Percentiles rank a stretch among this genome's conserved stretches.
phyloP scores from a whole-genome alignment of 2,888 invertebrate species.

The Drosophila conformis region DNA sequence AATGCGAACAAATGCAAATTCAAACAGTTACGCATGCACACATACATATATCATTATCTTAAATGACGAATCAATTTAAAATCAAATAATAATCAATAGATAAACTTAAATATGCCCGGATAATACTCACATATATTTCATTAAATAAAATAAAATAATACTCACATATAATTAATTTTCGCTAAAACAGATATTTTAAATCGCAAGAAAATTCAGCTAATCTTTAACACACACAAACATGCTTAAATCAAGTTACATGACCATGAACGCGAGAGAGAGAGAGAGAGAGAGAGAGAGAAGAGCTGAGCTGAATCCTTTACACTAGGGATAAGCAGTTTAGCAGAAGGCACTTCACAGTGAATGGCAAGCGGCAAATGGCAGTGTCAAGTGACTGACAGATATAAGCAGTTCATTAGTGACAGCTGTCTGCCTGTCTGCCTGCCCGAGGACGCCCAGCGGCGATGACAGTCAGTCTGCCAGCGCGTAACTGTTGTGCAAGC shows the following conservation, averaged over 20 bases:
- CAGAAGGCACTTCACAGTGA: slow-evolving; percentile 28
- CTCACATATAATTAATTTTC: neutral
- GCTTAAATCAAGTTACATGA: slow-evolving; percentile 22
- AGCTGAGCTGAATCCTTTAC: slow-evolving; percentile 27
- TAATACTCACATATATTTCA: neutral
- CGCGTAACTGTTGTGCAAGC: slow-evolving; percentile 28
- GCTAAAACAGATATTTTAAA: neutral
- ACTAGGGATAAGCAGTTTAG: slow-evolving; percentile 40
- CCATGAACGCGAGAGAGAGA: slow-evolving; percentile 7
- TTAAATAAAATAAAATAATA: neutral
- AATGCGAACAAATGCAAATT: neutral
- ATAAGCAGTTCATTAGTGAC: slow-evolving; percentile 54
- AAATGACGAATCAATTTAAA: neutral
- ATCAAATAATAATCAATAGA: neutral
- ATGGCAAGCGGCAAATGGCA: slow-evolving; percentile 47
- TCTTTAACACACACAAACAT: neutral
- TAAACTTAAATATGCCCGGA: neutral
- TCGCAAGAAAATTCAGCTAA: neutral
- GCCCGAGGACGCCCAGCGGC: slow-evolving; percentile 8
- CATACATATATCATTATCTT: neutral
- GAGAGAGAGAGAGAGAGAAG: neutral
- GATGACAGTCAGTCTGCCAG: slow-evolving; percentile 40
- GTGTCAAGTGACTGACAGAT: slow-evolving; percentile 51
- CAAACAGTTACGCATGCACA: neutral
- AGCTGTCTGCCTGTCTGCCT: slow-evolving; percentile 22